Evolutionary conservation across 2,113 vertebrate species (phyloP).

Genomic region (Pogona vitticeps): DNA sequence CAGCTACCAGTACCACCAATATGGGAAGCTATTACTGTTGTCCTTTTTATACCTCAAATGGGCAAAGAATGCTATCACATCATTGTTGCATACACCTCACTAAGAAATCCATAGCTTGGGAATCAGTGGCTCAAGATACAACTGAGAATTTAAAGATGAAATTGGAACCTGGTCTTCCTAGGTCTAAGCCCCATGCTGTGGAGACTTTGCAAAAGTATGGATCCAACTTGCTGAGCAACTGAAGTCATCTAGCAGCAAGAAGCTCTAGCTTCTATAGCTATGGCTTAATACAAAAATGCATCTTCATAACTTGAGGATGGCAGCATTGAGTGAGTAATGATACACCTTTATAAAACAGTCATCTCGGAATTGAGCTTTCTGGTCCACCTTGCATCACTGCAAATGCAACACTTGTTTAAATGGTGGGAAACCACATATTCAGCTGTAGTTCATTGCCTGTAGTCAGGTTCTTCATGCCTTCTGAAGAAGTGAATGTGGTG

Average conservation of each 20-base stretch:
- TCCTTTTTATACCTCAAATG: background rate
- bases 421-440: background rate
- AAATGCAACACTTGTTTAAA: background rate
- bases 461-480: background rate
- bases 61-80: background rate
- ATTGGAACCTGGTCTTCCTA: background rate
- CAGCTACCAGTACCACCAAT: background rate
- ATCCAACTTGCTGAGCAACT: background rate
- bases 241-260: background rate
- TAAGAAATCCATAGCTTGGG: no score
- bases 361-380: background rate
- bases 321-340: background rate
- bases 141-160: background rate
- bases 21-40: background rate
- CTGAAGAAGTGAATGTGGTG: background rate
- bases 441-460: background rate
- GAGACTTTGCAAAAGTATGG: background rate
- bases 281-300: background rate
- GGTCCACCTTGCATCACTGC: background rate
- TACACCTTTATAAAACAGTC: background rate
- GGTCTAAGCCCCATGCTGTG: background rate
- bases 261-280: background rate
- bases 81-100: no score
- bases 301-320: background rate
- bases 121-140: no score